Evolutionary conservation across 2,888 invertebrate species (phyloP).

Genomic region (Sphaeridia pumilis): DNA sequence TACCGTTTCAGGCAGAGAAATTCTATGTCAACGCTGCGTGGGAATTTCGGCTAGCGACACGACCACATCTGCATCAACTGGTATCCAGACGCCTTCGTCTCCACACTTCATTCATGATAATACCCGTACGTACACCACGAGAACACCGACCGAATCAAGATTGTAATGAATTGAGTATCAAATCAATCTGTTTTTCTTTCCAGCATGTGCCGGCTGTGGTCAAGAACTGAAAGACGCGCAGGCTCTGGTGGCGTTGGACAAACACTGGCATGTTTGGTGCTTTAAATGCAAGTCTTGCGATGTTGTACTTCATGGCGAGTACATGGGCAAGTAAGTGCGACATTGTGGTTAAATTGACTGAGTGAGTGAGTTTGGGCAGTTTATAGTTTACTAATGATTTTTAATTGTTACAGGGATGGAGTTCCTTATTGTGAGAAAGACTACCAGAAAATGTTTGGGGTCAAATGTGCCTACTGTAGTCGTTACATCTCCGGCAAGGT

Average conservation of each 20-base stretch:
- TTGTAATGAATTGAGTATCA: not conserved
- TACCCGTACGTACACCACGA: constrained; percentile 28
- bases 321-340: constrained; percentile 65
- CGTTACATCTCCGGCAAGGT: constrained; percentile 93
- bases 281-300: constrained; percentile 87
- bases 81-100: constrained; percentile 39
- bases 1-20: constrained; percentile 79
- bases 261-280: constrained; percentile 96
- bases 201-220: constrained; percentile 36
- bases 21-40: constrained; percentile 77
- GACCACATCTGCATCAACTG: constrained; percentile 44
- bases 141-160: too few relatives aligned
- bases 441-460: constrained; percentile 89
- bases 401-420: constrained; percentile 53
- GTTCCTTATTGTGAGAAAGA: constrained; percentile 92
- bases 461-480: constrained; percentile 90
- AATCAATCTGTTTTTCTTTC: constrained; percentile 1
- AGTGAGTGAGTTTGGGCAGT: not conserved
- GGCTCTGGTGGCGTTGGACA: constrained; percentile 82
- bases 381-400: not conserved
- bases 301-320: constrained; percentile 83
- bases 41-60: constrained; percentile 59
- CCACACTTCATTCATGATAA: constrained; percentile 32
- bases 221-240: constrained; percentile 57
- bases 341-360: not conserved